Evolutionary conservation across 2,888 invertebrate species (phyloP).

Genomic region (Cremastinae sp.): DNA sequence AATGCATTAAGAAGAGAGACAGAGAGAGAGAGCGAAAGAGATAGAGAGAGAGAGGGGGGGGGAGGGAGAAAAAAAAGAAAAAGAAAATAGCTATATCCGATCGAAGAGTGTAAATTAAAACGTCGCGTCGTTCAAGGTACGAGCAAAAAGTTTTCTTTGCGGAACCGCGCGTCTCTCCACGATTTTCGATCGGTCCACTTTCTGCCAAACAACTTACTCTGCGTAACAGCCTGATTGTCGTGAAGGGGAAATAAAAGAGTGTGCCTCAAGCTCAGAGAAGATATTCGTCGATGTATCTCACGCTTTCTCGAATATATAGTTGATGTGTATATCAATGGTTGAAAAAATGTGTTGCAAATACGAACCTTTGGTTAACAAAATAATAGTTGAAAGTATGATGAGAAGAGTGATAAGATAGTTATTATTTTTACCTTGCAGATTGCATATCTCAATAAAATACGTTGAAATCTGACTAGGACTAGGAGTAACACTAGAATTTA

Average conservation of each 20-base stretch:
- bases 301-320: not conserved
- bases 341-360: not conserved
- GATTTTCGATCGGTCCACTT: conserved; percentile 41
- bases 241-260: conserved; percentile 24
- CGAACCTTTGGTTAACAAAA: not conserved
- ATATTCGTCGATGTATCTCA: conserved; percentile 7
- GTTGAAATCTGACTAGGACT: conserved; percentile 37
- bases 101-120: conserved; percentile 39
- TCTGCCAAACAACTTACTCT: conserved; percentile 52
- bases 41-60: no score
- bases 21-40: no score
- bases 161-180: conserved; percentile 52
- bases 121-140: conserved; percentile 47
- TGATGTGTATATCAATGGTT: not conserved
- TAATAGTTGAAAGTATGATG: not conserved
- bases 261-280: conserved; percentile 5
- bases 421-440: conserved; percentile 32
- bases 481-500: conserved; percentile 30
- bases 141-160: conserved; percentile 47
- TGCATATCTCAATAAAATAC: conserved; percentile 27
- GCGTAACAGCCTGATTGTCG: conserved; percentile 15
- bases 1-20: conserved; percentile 30
- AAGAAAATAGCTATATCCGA: conserved; percentile 31
- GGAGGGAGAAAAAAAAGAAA: conserved; percentile 11
- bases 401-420: not conserved